Base-by-base conservation (phyloP, 2,113 vertebrate genomes). In the Tragulus kanchil region DNA sequence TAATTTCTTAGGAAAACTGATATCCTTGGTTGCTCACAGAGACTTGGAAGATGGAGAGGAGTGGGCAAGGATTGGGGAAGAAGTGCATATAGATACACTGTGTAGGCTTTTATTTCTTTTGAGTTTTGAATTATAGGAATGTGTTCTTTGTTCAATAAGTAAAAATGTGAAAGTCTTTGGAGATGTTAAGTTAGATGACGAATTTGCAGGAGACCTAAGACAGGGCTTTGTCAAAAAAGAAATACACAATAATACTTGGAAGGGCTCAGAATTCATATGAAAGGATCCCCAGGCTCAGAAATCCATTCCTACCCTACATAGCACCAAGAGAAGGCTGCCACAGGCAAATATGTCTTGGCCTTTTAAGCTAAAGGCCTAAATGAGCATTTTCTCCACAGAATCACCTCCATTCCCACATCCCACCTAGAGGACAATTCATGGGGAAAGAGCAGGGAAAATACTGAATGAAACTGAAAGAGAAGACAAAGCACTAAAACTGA, bases 71-170 rank as follows among this genome's bases (percentile, higher is more conserved):
- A 48, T 65, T 4, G 11, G 42, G 21, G 12, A 56, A 50, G 61
- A 94, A 16, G 28, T 5, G 15, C 52, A 52, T 64, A 15, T 10
- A 79, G 42, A 28, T 75, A 82, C 11, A 81, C 42, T 77, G 12
- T 50, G 62, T 85, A 50, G 3, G 14, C 52, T 92, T 92, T 78
- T 59, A n/a, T 61, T 73, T 65, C 8, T n/a, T 92, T 89, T 89
- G 23, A 75, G 11, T 67, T 95, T 95, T 94, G 28, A 92, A 93
- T 93, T 23, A n/a, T 21, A 62, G 10, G 17, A 62, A 77, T 69
- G 15, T 75, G 6, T 69, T 79, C 56, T 28, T 64, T 69, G 6
- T 23, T 84, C 19, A 31, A 36, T 82, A 86, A 92, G 54, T 77
- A 50, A 75, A 82, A 82, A 64, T 79, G 16, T 90, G 69, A 79